These are phyloP conservation scores for Ectobius pallidus DNA, from an alignment of 2,888 invertebrate species.

Conservation along the genomic window DNA sequence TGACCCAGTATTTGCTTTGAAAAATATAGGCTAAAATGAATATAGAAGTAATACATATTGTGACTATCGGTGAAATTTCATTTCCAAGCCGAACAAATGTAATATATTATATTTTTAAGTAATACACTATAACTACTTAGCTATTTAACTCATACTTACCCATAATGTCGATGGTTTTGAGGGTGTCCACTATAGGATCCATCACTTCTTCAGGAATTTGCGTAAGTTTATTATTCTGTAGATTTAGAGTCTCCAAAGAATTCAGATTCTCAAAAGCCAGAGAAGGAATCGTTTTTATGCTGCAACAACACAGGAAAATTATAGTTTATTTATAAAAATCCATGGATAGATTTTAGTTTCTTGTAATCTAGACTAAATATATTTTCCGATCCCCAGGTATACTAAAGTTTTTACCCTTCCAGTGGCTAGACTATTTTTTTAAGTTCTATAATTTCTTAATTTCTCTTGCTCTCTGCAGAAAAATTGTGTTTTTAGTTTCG, in stretches of 20 bases:
- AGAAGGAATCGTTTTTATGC: constrained; percentile 81
- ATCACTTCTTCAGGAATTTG: constrained; percentile 87
- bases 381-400: not conserved
- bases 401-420: not conserved
- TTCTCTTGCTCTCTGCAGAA: too few species aligned
- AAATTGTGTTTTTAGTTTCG: too few species aligned
- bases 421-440: too few species aligned
- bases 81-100: too few species aligned
- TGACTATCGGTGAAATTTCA: too few species aligned
- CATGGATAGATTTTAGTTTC: not conserved
- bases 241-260: constrained; percentile 84
- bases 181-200: constrained; percentile 86
- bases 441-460: too few species aligned
- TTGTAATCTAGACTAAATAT: not conserved
- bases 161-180: constrained; percentile 86
- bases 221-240: constrained; percentile 86
- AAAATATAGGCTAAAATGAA: too few species aligned
- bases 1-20: too few species aligned
- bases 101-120: too few species aligned
- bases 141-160: constrained; percentile 62
- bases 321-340: not conserved
- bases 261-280: constrained; percentile 88
- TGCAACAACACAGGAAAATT: constrained; percentile 58
- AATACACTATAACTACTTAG: too few species aligned
- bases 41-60: too few species aligned